Base-by-base conservation (phyloP, 1,140 invertebrate genomes). In the Manduca sexta region DNA sequence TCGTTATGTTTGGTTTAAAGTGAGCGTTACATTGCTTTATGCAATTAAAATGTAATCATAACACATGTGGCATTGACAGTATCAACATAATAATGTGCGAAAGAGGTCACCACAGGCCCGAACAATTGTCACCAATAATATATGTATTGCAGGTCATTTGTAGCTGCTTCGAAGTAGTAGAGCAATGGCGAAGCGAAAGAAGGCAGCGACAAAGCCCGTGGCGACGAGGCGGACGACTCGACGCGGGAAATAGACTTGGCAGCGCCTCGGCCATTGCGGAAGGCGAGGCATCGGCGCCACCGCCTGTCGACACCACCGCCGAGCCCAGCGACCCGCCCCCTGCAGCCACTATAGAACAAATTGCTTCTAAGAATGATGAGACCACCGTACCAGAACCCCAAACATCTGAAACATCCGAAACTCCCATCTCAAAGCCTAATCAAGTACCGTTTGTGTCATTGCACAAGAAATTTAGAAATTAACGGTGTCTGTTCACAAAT, bases 391-490 rank as follows among this genome's bases (percentile, higher is more conserved):
- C 61, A 31, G 64, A 64, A 31, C 43, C 60, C 17, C 56, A 61
- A 40, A 46, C 43, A 13, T 50, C 45, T 7, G 50, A 54, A 51
- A 44, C 46, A 41, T 52, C 60, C 26, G 56, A 61, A 41, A 21
- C 37, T 34, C 49, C 52, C 12, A 48, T 43, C 33, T 42, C 54
- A 13, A 71, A 74, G 33, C 56, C 63, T 42, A 56, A 40, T 51
- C 64, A 53, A 59, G 52, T 58, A 10, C 75, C 77, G 40, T 56
- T 64, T 44, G 71, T 85, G 49, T 76, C 71, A 39, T 51, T 76
- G 42, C 86, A 86, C 52, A 87, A 87, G 52, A 86, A 86, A 58
- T 87, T 87, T 59, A 84, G 86, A 37, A 87, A 87, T 65, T 87
- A 84, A 52, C 53, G 86, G 15, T 87, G 80, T 60, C 63, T 87